Conservation (phyloP, 2,888 invertebrate species). For the Caenorhabditis panamensis region DNA sequence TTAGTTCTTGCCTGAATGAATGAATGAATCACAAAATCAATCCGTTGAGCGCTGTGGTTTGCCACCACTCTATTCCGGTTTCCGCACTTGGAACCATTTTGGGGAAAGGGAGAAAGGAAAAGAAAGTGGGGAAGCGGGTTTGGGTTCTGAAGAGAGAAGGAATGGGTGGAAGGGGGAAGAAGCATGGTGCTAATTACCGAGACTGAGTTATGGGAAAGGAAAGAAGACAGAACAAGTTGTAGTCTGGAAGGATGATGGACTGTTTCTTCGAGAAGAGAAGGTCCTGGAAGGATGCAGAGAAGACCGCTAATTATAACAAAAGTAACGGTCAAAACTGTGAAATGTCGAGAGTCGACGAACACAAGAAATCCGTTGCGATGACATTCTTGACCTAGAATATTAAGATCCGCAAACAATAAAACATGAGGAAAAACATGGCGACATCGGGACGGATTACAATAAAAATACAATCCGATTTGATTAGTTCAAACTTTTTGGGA, state of each 20-base stretch:
- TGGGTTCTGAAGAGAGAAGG: constrained; percentile 3
- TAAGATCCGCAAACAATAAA: not conserved
- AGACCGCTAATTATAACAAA: not conserved
- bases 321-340: not conserved
- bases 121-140: not conserved
- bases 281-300: no score
- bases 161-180: no score
- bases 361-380: no score
- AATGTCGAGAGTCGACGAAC: not conserved
- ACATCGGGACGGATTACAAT: not conserved
- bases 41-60: constrained; percentile 24
- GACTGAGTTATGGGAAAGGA: not conserved
- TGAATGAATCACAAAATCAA: constrained; percentile 54
- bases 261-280: no score
- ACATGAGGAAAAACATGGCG: not conserved
- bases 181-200: constrained; percentile 15
- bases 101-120: not conserved
- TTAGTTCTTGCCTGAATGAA: constrained; percentile 12
- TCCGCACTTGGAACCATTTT: constrained; percentile 23
- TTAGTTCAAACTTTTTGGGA: no score
- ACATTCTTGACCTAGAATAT: constrained; percentile 3
- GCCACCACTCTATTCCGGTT: constrained; percentile 35
- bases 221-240: constrained; percentile 3
- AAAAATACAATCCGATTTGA: not conserved
- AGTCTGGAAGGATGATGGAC: no score